Conservation (phyloP, 1,140 invertebrate species). For the Conus betulinus region DNA sequence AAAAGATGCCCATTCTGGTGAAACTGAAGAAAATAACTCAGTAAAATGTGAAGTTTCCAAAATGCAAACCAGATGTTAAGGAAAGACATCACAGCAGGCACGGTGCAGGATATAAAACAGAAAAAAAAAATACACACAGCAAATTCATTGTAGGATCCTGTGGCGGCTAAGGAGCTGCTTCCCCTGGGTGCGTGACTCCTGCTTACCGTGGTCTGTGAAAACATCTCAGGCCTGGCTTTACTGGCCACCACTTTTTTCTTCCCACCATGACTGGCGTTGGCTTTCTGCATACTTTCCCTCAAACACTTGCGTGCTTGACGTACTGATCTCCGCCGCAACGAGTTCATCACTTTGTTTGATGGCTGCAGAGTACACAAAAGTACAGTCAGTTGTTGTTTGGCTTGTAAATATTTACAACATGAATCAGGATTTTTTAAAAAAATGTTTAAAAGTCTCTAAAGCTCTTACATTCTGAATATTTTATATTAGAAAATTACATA, state of each 20-base stretch:
- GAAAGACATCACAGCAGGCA: not conserved
- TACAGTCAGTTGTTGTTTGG: too few relatives aligned
- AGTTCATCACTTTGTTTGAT: slow-evolving; percentile 42
- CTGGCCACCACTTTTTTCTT: slow-evolving; percentile 22
- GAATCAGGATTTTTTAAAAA: too few relatives aligned
- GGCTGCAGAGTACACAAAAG: slow-evolving; percentile 36
- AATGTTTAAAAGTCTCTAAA: too few relatives aligned
- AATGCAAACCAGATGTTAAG: slow-evolving; percentile 1
- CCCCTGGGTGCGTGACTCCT: slow-evolving; percentile 32
- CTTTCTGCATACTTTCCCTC: slow-evolving; percentile 46
- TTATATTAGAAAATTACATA: too few relatives aligned
- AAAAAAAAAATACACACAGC: slow-evolving; percentile 57
- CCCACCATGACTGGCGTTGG: slow-evolving; percentile 4
- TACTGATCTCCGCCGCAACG: slow-evolving; percentile 46
- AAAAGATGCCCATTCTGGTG: too few relatives aligned
- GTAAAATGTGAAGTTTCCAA: not conserved
- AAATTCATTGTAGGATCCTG: slow-evolving; percentile 64
- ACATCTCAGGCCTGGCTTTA: slow-evolving; percentile 36
- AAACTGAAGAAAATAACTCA: not conserved
- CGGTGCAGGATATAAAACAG: not conserved
- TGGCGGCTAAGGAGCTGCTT: slow-evolving; percentile 48
- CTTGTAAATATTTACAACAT: too few relatives aligned
- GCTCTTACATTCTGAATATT: too few relatives aligned
- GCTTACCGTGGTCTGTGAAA: slow-evolving; percentile 64
- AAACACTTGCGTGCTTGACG: slow-evolving; percentile 52